Base-by-base conservation (phyloP, 92 coral and sea anemone genomes). In the Pocillopora grandis region DNA sequence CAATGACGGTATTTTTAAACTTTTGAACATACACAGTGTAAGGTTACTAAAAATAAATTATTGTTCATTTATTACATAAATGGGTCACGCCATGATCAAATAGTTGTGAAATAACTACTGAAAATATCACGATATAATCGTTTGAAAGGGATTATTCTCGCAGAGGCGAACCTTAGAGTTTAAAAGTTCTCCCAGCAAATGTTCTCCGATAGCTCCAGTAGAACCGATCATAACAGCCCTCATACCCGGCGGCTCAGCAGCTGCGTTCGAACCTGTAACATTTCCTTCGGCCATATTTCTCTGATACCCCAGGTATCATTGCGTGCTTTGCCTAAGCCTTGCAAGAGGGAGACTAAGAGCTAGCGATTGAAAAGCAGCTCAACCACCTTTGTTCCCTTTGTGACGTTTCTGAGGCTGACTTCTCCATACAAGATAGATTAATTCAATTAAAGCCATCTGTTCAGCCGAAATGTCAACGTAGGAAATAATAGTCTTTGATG, bases 221-320 rank as follows among this genome's bases (percentile, higher is more conserved):
- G 95, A 92, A 52, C 99, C 99, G 12, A 96, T 86, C 68, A 96
- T 77, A 75, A 96, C 92, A 77, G 99, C 98, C 78, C 88, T 91
- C 68, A 96, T 78, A 63, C 90, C 92, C 16, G 91, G 61, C 57
- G 77, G 57, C 59, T 77, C n/a, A 8, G 76, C 82, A 15, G 80
- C 27, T n/a, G 66, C 15, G 23, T 48, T 76, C 17, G 67, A 71
- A 72, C 77, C 67, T 1, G 31, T 27, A 27, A 27, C 0, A 27
- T 0, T 27, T n/a, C 16, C 61, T 31, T 82, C 86, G 71, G 86
- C 86, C 86, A 82, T 82, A 21, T 82, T 72, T 19, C 23, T 20
- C 1, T n/a, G 17, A 16, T 49, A 23, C 15, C 77, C 86, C 86
- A 82, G 21, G 73, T 4, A 18, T 42, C 86, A 20, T 82, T 82